Percentiles rank a stretch among this genome's conserved stretches.
These are phyloP conservation scores for Sclerodermus sp. DNA, from an alignment of 2,888 invertebrate genomes.

Conservation along the genomic window DNA sequence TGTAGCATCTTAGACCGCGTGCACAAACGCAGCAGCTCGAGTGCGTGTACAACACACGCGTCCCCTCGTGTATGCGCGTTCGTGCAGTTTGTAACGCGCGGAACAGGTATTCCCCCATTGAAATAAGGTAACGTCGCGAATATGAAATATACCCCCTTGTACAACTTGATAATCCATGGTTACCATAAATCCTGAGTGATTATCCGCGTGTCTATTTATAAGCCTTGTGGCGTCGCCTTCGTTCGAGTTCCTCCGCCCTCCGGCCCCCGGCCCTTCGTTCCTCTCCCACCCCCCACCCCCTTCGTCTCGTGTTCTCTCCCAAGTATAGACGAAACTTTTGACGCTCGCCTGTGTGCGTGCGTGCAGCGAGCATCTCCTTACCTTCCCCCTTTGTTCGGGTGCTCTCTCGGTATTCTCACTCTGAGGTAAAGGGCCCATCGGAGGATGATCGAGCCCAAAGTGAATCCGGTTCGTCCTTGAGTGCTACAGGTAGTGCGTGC, in stretches of 20 bases:
- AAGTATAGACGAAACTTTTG: slow-evolving; percentile 15
- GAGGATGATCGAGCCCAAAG: too few species aligned
- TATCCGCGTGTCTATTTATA: slow-evolving; percentile 58
- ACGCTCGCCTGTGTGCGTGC: too few species aligned
- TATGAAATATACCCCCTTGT: slow-evolving; percentile 58
- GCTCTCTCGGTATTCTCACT: too few species aligned
- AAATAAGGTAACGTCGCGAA: slow-evolving; percentile 55
- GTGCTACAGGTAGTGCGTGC: too few species aligned
- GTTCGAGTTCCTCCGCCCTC: slow-evolving; percentile 22
- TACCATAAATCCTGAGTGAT: slow-evolving; percentile 59
- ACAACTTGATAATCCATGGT: slow-evolving; percentile 59
- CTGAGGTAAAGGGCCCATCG: too few species aligned
- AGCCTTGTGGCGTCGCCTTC: slow-evolving; percentile 39
- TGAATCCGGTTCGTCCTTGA: too few species aligned
- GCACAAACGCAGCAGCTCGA: slow-evolving; percentile 6
- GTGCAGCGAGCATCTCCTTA: too few species aligned
- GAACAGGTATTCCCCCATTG: slow-evolving; percentile 54
- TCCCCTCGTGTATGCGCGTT: slow-evolving; percentile 32
- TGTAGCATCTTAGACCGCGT: slow-evolving; percentile 21
- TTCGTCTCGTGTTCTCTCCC: slow-evolving; percentile 17
- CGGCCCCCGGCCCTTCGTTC: slow-evolving; percentile 19
- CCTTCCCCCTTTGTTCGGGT: neutral
- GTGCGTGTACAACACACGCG: slow-evolving; percentile 25
- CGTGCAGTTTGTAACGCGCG: slow-evolving; percentile 38
- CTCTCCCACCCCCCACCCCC: neutral